Percentiles rank a stretch among this genome's conserved stretches.
phyloP scores from a whole-genome alignment of 2,113 vertebrate species.

The Corydoras sp. region DNA sequence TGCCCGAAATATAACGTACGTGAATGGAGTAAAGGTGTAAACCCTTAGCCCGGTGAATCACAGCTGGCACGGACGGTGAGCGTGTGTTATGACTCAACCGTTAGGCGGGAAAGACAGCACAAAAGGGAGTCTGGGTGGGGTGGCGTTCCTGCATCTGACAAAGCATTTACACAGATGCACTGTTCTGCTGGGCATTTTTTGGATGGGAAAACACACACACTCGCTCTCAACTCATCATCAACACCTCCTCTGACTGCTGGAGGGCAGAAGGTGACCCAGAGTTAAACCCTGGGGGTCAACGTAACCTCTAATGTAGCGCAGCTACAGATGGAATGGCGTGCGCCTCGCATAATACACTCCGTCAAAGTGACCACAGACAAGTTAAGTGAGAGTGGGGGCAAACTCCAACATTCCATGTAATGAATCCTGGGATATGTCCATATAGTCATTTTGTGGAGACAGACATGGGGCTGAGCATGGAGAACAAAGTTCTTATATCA shows the following conservation, averaged over 20 bases:
- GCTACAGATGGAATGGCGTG: slow-evolving; percentile 10
- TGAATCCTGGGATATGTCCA: slow-evolving; percentile 31
- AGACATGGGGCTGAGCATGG: slow-evolving; percentile 28
- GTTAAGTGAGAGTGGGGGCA: slow-evolving; percentile 5
- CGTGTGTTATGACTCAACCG: slow-evolving; percentile 14
- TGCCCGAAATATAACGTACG: background rate
- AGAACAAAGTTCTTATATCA: background rate
- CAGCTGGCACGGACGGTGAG: slow-evolving; percentile 12
- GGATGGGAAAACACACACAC: slow-evolving; percentile 13
- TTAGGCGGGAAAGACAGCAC: slow-evolving; percentile 16
- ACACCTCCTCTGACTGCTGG: slow-evolving; percentile 17
- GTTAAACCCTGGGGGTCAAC: slow-evolving; percentile 19
- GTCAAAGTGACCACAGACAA: slow-evolving; percentile 26
- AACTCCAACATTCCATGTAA: slow-evolving; percentile 35
- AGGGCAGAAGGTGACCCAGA: slow-evolving; percentile 27
- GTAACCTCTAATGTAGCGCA: slow-evolving; percentile 29
- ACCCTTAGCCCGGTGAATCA: slow-evolving; percentile 10
- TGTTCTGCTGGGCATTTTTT: slow-evolving; percentile 23
- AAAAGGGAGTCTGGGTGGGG: slow-evolving; percentile 16
- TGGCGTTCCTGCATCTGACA: slow-evolving; percentile 29
- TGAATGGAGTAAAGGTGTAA: slow-evolving; percentile 4
- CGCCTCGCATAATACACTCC: slow-evolving; percentile 19
- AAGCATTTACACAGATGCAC: slow-evolving; percentile 38
- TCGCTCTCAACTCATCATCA: slow-evolving; percentile 22
- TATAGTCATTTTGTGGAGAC: slow-evolving; percentile 36